Conservation (phyloP, 2,888 invertebrate species). For the Campaea margaritaria region DNA sequence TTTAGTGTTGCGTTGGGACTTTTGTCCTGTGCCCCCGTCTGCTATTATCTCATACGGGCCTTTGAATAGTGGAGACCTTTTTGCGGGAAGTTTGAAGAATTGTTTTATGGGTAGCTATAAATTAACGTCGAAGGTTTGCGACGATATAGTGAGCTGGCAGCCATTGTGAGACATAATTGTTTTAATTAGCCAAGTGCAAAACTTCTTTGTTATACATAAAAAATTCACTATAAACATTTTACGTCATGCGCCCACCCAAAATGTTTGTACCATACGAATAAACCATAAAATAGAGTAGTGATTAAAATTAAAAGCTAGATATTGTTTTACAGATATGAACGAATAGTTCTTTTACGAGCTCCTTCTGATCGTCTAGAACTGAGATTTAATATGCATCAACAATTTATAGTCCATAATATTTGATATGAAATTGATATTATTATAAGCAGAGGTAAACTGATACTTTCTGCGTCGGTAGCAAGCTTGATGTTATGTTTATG, state of each 20-base stretch:
- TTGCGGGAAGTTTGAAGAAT: constrained; percentile 80
- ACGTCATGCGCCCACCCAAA: constrained; percentile 16
- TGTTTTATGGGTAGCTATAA: constrained; percentile 81
- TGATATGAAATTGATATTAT: constrained; percentile 64
- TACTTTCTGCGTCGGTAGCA: constrained; percentile 67
- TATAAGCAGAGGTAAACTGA: constrained; percentile 64
- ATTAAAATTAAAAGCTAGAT: constrained; percentile 11
- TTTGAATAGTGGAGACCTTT: constrained; percentile 75
- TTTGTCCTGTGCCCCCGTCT: constrained; percentile 77
- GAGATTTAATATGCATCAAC: constrained; percentile 26
- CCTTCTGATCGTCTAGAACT: constrained; percentile 23
- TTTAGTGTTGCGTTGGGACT: constrained; percentile 76
- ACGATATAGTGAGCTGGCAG: constrained; percentile 54
- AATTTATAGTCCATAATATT: constrained; percentile 32
- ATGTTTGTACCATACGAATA: neutral
- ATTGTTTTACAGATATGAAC: constrained; percentile 28
- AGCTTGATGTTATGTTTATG: constrained; percentile 37
- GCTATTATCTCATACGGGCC: constrained; percentile 76
- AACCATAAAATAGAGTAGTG: neutral
- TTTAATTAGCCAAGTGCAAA: constrained; percentile 31
- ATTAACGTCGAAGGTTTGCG: constrained; percentile 62
- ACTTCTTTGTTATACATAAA: neutral
- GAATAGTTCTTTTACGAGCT: constrained; percentile 27
- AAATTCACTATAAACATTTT: neutral
- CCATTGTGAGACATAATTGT: constrained; percentile 61